These are phyloP conservation scores for Lethrus apterus DNA, from an alignment of 1,140 invertebrate species.

Conservation along the genomic window DNA sequence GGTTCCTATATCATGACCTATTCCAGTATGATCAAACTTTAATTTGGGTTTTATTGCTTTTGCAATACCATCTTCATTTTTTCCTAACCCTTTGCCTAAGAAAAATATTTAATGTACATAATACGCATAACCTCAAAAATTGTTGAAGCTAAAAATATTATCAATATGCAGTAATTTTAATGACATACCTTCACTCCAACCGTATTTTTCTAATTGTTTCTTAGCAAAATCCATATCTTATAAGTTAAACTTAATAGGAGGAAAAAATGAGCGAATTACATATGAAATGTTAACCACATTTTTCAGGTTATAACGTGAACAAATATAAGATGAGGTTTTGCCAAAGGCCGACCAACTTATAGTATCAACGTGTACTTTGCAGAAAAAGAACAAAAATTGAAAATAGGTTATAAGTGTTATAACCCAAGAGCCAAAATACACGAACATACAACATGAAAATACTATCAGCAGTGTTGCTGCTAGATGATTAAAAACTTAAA, in stretches of 20 bases:
- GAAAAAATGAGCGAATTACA: too few species aligned
- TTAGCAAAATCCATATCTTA: constrained; percentile 51
- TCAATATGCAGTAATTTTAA: background rate
- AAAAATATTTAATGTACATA: constrained; percentile 8
- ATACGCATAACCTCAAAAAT: constrained; percentile 8
- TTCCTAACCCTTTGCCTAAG: constrained; percentile 73
- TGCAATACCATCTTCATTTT: constrained; percentile 64
- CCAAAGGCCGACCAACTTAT: too few species aligned
- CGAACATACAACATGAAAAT: too few species aligned
- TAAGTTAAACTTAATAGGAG: background rate
- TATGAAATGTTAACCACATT: too few species aligned
- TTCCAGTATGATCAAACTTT: constrained; percentile 68
- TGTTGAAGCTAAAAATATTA: constrained; percentile 7
- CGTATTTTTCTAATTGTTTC: constrained; percentile 55
- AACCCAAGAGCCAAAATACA: too few species aligned
- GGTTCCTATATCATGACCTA: constrained; percentile 63
- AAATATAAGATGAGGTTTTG: too few species aligned
- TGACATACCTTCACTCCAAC: constrained; percentile 57
- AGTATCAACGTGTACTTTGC: too few species aligned
- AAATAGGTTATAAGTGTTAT: too few species aligned
- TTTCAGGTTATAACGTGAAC: too few species aligned
- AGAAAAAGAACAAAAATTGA: too few species aligned
- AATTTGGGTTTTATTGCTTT: constrained; percentile 68
- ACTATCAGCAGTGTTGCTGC: too few species aligned
- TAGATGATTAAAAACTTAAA: too few species aligned